Evolutionary conservation across 2,888 invertebrate species (phyloP), one percentile per base, ranked within the genome.

Genomic region (Drosophila mimetica): DNA sequence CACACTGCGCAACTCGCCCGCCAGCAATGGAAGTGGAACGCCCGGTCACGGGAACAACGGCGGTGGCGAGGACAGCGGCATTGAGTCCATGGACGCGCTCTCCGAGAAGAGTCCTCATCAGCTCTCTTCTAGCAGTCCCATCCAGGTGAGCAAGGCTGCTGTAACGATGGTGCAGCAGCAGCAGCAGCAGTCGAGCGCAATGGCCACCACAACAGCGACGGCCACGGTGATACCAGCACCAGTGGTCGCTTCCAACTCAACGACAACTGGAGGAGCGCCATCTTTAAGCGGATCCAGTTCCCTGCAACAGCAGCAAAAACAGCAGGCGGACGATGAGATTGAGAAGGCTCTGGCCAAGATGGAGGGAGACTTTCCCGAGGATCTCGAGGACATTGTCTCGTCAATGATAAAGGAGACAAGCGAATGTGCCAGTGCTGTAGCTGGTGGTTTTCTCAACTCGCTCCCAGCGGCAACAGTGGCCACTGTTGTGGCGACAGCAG

Each of bases 51-150:
- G 86, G 13, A 88, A 88, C 51, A 90, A 89, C 55, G 89, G 89
- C 11, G 87, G 85, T 85, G 97, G 97, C 44, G 97, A 97, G 90
- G 97, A 97, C 91, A 97, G 97, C 60, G 97, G 97, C 14, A 97
- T 97, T 60, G 97, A 97, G 91, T 97, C 97, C 36, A 97, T 97
- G 97, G 97, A 97, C 90, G 97, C 97, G 2, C 92, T 97, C n/a
- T 97, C 97, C 18, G 97, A 97, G 90, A 97, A 97, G 90, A 96
- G 96, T 73, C 96, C 96, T n/a, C 96, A 96, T 91, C 97, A 97
- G 90, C 95, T 96, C 92, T 95, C 94, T 92, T 89, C 89, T 1
- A 88, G 89, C 61, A 96, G 94, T 91, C 96, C 94, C 73, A 86
- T 76, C 5, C 94, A 92, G 82, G 60, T 74, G 11, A 73, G 46